These are phyloP conservation scores for Ophiothrix spiculata DNA, from an alignment of 35 echinoderm and acorn worm species.

Conservation along the genomic window DNA sequence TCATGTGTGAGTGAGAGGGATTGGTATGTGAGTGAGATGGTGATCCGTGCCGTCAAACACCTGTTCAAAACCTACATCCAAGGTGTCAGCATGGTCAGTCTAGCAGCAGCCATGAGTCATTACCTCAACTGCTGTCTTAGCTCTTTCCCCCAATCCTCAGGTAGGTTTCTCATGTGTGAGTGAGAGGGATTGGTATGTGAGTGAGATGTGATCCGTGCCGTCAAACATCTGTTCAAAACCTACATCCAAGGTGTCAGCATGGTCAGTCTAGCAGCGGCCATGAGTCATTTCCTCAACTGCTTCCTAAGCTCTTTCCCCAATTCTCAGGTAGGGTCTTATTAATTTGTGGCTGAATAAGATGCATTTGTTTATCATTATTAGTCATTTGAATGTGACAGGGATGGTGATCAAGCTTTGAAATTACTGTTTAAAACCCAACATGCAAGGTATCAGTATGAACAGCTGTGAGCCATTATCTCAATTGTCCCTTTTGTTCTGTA, in stretches of 20 bases:
- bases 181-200: too few species aligned
- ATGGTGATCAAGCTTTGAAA: too few species aligned
- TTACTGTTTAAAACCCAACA: too few species aligned
- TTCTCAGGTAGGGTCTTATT: too few species aligned
- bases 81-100: conserved; percentile 73
- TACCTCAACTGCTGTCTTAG: conserved; percentile 91
- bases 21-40: conserved; percentile 76
- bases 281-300: conserved; percentile 98
- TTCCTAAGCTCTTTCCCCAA: conserved; percentile 70
- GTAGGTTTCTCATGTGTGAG: too few species aligned
- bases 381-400: too few species aligned
- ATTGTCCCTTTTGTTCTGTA: too few species aligned
- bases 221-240: conserved; percentile 86
- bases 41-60: conserved; percentile 85
- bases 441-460: too few species aligned
- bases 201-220: conserved; percentile 79
- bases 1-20: too few species aligned
- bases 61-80: conserved; percentile 91
- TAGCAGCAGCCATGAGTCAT: conserved; percentile 84
- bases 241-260: conserved; percentile 89
- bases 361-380: too few species aligned
- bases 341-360: too few species aligned
- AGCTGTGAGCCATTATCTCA: too few species aligned
- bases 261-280: conserved; percentile 72
- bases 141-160: conserved; percentile 60